Evolutionary conservation across 2,797 vertebrate genomes (phyloP).

Genomic region (Molossus molossus): DNA sequence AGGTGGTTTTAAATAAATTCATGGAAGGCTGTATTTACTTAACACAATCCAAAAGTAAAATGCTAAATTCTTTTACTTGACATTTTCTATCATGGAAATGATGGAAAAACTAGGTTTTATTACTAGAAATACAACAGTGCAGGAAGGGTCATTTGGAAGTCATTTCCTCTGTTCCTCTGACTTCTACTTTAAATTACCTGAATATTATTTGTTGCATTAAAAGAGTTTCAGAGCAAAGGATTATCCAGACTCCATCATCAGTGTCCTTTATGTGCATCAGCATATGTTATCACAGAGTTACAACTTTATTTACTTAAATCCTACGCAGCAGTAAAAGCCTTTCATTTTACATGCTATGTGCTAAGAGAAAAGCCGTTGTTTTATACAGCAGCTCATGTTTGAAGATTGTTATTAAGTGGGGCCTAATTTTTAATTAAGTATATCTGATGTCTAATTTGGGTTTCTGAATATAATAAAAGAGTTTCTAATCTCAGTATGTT

Average conservation of each 20-base stretch:
- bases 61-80: slow-evolving; percentile 18
- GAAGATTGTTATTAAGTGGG: slow-evolving; percentile 25
- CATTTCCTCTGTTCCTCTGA: slow-evolving; percentile 31
- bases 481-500: slow-evolving; percentile 39
- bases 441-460: slow-evolving; percentile 66
- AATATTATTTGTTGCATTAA: slow-evolving; percentile 66
- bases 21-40: not conserved
- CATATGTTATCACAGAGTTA: slow-evolving; percentile 71
- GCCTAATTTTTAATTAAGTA: slow-evolving; percentile 66
- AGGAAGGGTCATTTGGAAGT: slow-evolving; percentile 46
- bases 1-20: slow-evolving; percentile 3
- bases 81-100: slow-evolving; percentile 33
- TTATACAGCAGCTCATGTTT: slow-evolving; percentile 29
- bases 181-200: slow-evolving; percentile 66
- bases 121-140: not conserved
- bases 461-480: slow-evolving; percentile 55
- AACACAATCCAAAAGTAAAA: slow-evolving; percentile 42
- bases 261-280: slow-evolving; percentile 10
- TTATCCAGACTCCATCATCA: not conserved
- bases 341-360: slow-evolving; percentile 47
- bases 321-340: not conserved
- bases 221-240: slow-evolving; percentile 40
- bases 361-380: slow-evolving; percentile 25
- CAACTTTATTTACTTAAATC: slow-evolving; percentile 73
- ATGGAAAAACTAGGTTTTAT: slow-evolving; percentile 21